Base-by-base conservation (phyloP, 35 echinoderm and acorn worm genomes). In the Hemicentrotus pulcherrimus region DNA sequence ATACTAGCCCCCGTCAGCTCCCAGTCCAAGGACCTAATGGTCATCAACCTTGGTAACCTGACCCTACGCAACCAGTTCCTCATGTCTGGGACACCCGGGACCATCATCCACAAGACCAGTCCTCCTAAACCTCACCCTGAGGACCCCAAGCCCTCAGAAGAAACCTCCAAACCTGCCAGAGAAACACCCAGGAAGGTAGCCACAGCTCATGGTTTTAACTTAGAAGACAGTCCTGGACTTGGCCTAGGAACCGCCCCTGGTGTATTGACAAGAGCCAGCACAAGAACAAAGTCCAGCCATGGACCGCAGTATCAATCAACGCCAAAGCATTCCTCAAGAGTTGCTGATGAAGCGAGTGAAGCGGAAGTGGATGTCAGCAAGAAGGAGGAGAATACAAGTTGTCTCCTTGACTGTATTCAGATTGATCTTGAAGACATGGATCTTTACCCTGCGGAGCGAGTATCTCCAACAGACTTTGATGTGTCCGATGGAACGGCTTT, bases 361-460 rank as follows among this genome's bases (percentile, higher is more conserved):
- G 87, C 9, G 32, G 31, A 90, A 46, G 88, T 15, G 32, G 93
- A 61, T 65, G 93, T 14, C 0, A 93, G 87, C 89, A 96, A 86
- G 60, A 91, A 96, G 46, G 95, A 97, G 6, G 55, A 96, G 95
- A 96, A 95, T 48, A 96, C 96, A 31, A 86, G 55, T 6, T 99
- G 98, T 94, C 94, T 99, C 46, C 86, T 99, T 61, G 98, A 99
- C 93, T 97, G 97, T 48, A 99, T 99, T 85, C 86, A 99, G 15
- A 94, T 99, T 14, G 96, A 97, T 85, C 95, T 99, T 15, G 95
- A 95, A 41, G 98, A 99, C 86, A 99, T 99, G 98, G 98, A 99
- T 94, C 95, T 99, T 32, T 99, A 96, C 47, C 97, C 97, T 61
- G 96, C 96, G 11, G 96, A 97, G 60, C 94, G 98, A 33, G 94